Evolutionary conservation across 2,113 vertebrate genomes (phyloP), one percentile per base, ranked within the genome.

Genomic region (Oostethus manadensis): DNA sequence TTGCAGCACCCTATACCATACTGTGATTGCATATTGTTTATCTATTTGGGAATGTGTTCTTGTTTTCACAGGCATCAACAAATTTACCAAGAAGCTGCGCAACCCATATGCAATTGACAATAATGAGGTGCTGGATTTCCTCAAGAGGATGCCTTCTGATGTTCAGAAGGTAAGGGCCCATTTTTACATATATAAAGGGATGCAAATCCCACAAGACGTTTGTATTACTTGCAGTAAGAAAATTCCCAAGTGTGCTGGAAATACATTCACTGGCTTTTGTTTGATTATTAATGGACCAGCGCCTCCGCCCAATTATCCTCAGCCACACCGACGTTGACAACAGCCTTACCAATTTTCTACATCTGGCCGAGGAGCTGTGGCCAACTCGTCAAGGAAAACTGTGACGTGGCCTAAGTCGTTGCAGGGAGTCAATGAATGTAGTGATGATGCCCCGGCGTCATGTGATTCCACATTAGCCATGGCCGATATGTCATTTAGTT

Each of bases 71-170:
- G 97, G 97, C 82, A 89, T 97, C 90, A 93, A 95, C 90, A 97
- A 94, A 92, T 98, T 99, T 86, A 96, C 94, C 67, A 97, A 96
- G 93, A 99, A 91, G 88, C 91, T 99, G 71, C 91, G 94, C 86
- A 95, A 92, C 83, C 97, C 95, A 54, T 93, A 95, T 26, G 78
- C 89, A 82, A 92, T 98, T 10, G 93, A 97, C 88, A 94, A 88
- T 88, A 96, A 94, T 71, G 93, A 96, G 87, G 83, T 98, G 44
- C 90, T 99, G 76, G 92, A 98, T 91, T 98, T 98, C 88, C 94
- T 99, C 90, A 92, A 93, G 91, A 94, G 96, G 89, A 92, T 97
- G 67, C 97, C 97, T 42, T 95, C 93, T 70, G 97, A 99, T 88
- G 90, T 98, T 91, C 94, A 99, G 89, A 99, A 98, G 93, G 97